Evolutionary conservation across 2,888 invertebrate genomes (phyloP), one percentile per base, ranked within the genome.

Genomic region (Penaeus monodon): DNA sequence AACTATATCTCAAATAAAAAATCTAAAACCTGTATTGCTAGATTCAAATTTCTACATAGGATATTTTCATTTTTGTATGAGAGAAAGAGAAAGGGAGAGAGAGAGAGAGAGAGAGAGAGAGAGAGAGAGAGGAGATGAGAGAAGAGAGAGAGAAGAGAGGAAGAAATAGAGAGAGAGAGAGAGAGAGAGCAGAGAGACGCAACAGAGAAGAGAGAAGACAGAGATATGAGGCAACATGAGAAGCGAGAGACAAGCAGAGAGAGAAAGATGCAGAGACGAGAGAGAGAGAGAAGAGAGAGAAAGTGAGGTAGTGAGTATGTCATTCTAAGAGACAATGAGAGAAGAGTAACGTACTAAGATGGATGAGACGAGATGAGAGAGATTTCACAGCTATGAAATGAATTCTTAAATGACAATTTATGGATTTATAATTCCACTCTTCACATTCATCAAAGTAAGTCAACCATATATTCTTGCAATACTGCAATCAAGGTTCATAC

Each of bases 41-140:
- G 63, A 27, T n/a, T 38, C 22, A 57, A 79, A 29, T 64, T 29
- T 22, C 24, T 64, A 38, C 79, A 63, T 29, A 14, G 49, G 49
- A 49, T 49, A 49, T 49, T 49, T 49, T 49, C 12, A 49, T 14
- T 49, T 49, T 49, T 49, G 49, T 10, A 14, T 49, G 49, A 49
- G 1, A 44, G 44, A 12, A 49, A 77, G 38, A 22, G 77, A 22
- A 17, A 49, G 77, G 27, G 44, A 27, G n/a, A 27, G 65, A 80
- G 80, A 27, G 63, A 57, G 27, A 80, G 64, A 65, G 64, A 65
- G 80, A 64, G 65, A 80, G 80, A 80, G 80, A 80, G 80, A 80
- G 65, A 65, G 65, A 80, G 80, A 65, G 80, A 80, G 65, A 38
- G 29, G 64, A 80, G 65, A 80, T 0, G 65, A 80, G 64, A 80